These are phyloP conservation scores for Drosophila greeni DNA, from an alignment of 2,888 invertebrate genomes.

Conservation along the genomic window DNA sequence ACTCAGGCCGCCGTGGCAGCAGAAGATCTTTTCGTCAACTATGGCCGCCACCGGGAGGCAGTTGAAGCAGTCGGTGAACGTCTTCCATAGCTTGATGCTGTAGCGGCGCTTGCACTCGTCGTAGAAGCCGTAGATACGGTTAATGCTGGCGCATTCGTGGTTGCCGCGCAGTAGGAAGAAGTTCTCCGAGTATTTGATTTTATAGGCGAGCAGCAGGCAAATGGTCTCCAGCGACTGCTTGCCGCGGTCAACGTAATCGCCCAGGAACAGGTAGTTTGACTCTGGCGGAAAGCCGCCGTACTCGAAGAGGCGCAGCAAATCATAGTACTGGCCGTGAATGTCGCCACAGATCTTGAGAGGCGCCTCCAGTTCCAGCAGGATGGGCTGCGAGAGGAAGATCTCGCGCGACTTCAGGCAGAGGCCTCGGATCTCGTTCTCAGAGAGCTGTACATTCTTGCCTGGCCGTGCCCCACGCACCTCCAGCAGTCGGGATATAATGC, in stretches of 20 bases:
- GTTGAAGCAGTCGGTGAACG: slow-evolving; percentile 99
- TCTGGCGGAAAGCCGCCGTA: slow-evolving; percentile 99
- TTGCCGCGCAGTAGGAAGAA: slow-evolving; percentile 98
- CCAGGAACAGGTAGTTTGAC: slow-evolving; percentile 98
- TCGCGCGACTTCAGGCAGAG: slow-evolving; percentile 98
- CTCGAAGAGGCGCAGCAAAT: slow-evolving; percentile 97
- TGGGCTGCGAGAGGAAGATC: slow-evolving; percentile 99
- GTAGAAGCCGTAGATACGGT: slow-evolving; percentile 98
- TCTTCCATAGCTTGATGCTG: slow-evolving; percentile 99
- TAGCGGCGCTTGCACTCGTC: slow-evolving; percentile 97
- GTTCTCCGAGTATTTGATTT: slow-evolving; percentile 99
- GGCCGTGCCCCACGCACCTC: slow-evolving; percentile 97
- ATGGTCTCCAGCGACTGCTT: slow-evolving; percentile 99
- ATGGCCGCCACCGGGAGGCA: slow-evolving; percentile 99
- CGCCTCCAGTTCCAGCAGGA: slow-evolving; percentile 98
- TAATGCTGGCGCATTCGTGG: slow-evolving; percentile 99
- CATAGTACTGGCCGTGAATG: slow-evolving; percentile 99
- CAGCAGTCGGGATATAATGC: slow-evolving; percentile 77
- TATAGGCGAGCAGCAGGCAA: slow-evolving; percentile 97
- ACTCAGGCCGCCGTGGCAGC: slow-evolving; percentile 90
- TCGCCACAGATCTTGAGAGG: slow-evolving; percentile 99
- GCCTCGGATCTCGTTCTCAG: slow-evolving; percentile 98
- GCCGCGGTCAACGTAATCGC: slow-evolving; percentile 98
- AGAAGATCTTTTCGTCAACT: slow-evolving; percentile 87
- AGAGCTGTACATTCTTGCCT: slow-evolving; percentile 99